Percentiles rank a stretch among this genome's conserved stretches.
Conservation (phyloP, 2,113 vertebrate genomes). For the human region GRCh38 chr9:5549001-5549500, state of each 20-base stretch:
- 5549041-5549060: background rate
- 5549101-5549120: background rate
- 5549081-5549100: background rate
- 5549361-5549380: slow-evolving; percentile 61
- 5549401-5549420: slow-evolving; percentile 89
- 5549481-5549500: slow-evolving; percentile 85
- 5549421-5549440: slow-evolving; percentile 86
- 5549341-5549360: slow-evolving; percentile 78
- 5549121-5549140: background rate
- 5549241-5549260: slow-evolving; percentile 17
- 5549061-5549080: background rate
- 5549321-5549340: slow-evolving; percentile 78
- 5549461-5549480: slow-evolving; percentile 77
- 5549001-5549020: background rate
- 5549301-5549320: slow-evolving; percentile 42
- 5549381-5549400: slow-evolving; percentile 82
- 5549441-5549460: slow-evolving; percentile 72
- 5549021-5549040: background rate
- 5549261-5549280: background rate
- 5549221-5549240: background rate
- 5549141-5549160: background rate
- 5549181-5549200: background rate
- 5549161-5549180: background rate
- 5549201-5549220: background rate
- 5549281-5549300: background rate